Base-by-base conservation (phyloP, 2,888 invertebrate species). In the Pemphredon lugubris region DNA sequence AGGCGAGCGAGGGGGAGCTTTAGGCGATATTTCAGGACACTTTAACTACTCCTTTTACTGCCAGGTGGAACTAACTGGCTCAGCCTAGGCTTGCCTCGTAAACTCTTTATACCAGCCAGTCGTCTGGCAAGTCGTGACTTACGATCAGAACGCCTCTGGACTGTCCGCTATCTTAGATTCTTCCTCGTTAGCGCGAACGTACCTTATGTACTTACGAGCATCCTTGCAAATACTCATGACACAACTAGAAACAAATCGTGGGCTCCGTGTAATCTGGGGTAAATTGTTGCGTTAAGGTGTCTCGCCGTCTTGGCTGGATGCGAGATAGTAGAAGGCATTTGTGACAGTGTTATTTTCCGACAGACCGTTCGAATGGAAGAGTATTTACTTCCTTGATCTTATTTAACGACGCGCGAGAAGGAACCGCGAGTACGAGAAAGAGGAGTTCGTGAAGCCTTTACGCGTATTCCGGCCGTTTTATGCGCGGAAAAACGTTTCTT, bases 1-100 rank as follows among this genome's bases (percentile, higher is more conserved):
- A 42, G 16, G 14, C 34, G n/a, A 54, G 68, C 58, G 16, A 18
- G 16, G 16, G 14, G 11, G n/a, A 54, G 68, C 58, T 71, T 76
- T 73, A 32, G 64, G 58, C 48, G 57, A 73, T 77, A 73, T 73
- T 78, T 75, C 70, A 78, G 59, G 58, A 64, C 50, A 54, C 55
- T 73, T 73, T 67, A 69, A 78, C 69, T 68, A 47, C 54, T 57
- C 63, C 65, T 73, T 75, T 73, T 68, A 71, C 45, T 73, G 54
- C 75, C 73, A 78, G 78, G 70, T 78, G 73, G 75, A 73, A 73
- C 75, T 61, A 75, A 77, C 70, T 66, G 75, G 72, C 48, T 63
- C 45, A 54, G 61, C 51, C 65, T 70, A 68, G 65, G 63, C 61
- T 58, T 40, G 51, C 73, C 65, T 75, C 75, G 75, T 70, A 75